phyloP scores from a whole-genome alignment of 2,797 vertebrate species.

The Oryzias dopingdopingensis region DNA sequence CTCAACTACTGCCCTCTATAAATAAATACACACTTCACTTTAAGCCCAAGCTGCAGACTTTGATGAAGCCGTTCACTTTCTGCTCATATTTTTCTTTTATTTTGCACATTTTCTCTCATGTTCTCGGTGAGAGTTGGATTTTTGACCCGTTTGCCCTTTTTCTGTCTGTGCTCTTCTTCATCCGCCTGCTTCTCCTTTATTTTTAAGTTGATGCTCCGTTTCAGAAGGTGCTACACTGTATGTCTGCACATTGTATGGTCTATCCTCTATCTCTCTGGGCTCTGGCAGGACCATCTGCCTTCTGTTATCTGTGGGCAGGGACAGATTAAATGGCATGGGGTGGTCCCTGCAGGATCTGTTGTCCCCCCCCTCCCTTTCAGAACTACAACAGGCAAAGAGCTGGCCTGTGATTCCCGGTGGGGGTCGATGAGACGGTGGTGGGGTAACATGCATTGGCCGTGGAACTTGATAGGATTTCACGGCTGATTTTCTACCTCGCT shows the following conservation, averaged over 20 bases:
- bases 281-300: slow-evolving; percentile 72
- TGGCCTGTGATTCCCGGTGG: slow-evolving; percentile 42
- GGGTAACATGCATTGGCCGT: slow-evolving; percentile 25
- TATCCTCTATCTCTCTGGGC: slow-evolving; percentile 56
- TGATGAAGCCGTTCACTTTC: slow-evolving; percentile 46
- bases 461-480: slow-evolving; percentile 58
- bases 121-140: slow-evolving; percentile 16
- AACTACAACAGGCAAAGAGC: slow-evolving; percentile 37
- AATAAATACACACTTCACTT: slow-evolving; percentile 68
- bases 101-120: slow-evolving; percentile 43
- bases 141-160: slow-evolving; percentile 11
- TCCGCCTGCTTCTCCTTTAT: slow-evolving; percentile 23
- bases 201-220: slow-evolving; percentile 53
- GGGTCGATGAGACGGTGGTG: slow-evolving; percentile 30
- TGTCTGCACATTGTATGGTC: slow-evolving; percentile 47
- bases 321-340: slow-evolving; percentile 75
- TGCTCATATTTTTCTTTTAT: slow-evolving; percentile 13
- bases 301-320: slow-evolving; percentile 69
- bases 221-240: slow-evolving; percentile 49
- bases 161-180: slow-evolving; percentile 10
- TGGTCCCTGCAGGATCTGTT: slow-evolving; percentile 61
- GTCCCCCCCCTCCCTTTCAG: slow-evolving; percentile 20
- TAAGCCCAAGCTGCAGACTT: slow-evolving; percentile 61
- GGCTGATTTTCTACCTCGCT: slow-evolving; percentile 46
- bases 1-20: slow-evolving; percentile 70